Evolutionary conservation across 2,888 invertebrate genomes (phyloP), one percentile per base, ranked within the genome.

Genomic region (Dione juno): DNA sequence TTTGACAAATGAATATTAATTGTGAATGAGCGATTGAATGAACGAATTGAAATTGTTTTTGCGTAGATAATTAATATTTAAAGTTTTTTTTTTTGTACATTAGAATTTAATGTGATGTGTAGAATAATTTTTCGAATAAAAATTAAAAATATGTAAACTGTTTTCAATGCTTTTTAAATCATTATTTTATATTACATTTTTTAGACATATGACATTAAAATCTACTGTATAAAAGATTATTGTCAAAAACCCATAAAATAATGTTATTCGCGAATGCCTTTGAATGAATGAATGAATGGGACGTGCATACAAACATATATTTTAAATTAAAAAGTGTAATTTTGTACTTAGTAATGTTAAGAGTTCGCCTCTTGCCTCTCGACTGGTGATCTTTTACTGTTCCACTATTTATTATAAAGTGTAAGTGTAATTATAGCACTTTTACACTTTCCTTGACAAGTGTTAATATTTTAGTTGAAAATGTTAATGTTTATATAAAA

Each of bases 341-440:
- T 88, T 89, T 89, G 83, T 89, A 90, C 88, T 84, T 81, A 67
- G 78, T 83, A 81, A 83, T 78, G 75, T 76, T 80, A 78, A 78
- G 78, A 71, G 66, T 73, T 76, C 69, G 57, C 74, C 70, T 77
- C 65, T 68, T 66, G 57, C 63, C 67, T 70, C 16, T 66, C 19
- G 66, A 65, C 70, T 59, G 75, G 72, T 70, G 69, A 58, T 65
- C 64, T 58, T 53, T 67, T 41, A 50, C 58, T 58, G 28, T 54
- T 53, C 19, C 59, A 3, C 37, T 7, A 10, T 16, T 11, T 7
- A 16, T 52, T 63, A 16, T 21, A 5, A 41, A 21, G 50, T 50
- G 21, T 61, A 61, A 61, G 59, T 61, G 28, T 61, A n/a, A 37
- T 37, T 54, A 37, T 54, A 21, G 40, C 50, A 64, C 40, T 64